Evolutionary conservation across 2,888 invertebrate species (phyloP).

Genomic region (Phragmatobia fuliginosa): DNA sequence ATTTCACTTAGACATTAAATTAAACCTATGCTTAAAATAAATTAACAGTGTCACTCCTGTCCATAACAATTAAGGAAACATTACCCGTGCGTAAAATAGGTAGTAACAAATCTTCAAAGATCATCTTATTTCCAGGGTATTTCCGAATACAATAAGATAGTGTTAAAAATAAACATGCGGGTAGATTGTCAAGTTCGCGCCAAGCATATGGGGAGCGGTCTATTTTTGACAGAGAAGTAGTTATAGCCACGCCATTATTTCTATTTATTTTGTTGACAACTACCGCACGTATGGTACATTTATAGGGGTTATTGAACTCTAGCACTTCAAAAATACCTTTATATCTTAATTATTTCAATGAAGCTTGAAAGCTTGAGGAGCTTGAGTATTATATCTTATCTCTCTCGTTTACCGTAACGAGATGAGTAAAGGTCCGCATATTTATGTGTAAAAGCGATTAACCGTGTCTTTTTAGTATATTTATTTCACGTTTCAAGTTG

Average conservation of each 20-base stretch:
- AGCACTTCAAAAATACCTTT: constrained; percentile 38
- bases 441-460: constrained; percentile 2
- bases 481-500: not conserved
- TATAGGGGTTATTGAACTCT: constrained; percentile 21
- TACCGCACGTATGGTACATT: constrained; percentile 54
- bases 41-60: not conserved
- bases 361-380: constrained; percentile 28
- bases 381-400: constrained; percentile 35
- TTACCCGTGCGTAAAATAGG: constrained; percentile 20
- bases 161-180: constrained; percentile 78
- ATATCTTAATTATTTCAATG: constrained; percentile 39
- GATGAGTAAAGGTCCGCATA: constrained; percentile 9
- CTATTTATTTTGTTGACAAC: constrained; percentile 76
- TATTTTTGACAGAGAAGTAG: constrained; percentile 72
- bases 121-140: constrained; percentile 64
- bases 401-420: constrained; percentile 25
- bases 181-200: constrained; percentile 83
- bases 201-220: constrained; percentile 73
- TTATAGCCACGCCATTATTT: constrained; percentile 72
- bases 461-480: constrained; percentile 1
- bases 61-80: constrained; percentile 8
- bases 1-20: not conserved
- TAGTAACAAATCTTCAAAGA: constrained; percentile 52
- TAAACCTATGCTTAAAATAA: not conserved
- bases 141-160: constrained; percentile 79